Evolutionary conservation across 2,888 invertebrate species (phyloP), one percentile per base, ranked within the genome.

Genomic region (Leptothorax acervorum): DNA sequence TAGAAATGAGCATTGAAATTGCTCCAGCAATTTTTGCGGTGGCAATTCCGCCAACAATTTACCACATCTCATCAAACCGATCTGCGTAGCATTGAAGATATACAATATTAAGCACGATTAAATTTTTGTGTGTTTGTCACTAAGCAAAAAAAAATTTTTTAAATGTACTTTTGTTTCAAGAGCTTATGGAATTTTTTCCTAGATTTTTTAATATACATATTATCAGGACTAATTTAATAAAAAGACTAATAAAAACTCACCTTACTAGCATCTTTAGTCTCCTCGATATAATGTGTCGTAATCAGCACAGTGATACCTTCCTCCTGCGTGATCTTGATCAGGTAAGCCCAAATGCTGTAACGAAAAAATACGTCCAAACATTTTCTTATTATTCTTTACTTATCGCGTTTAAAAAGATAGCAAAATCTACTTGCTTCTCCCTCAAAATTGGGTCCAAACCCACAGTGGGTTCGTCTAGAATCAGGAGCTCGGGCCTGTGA

Each of bases 271-370:
- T 97, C 97, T 92, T 97, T 97, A 3, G 98, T 97, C 95, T 99
- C 99, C 94, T 99, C 99, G 85, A 99, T 98, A 93, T 99, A 99
- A 95, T 99, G 99, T 18, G 99, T 99, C 0, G 99, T 99, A 83
- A 99, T 98, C 84, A 99, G 97, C 76, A 99, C 97, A 9, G 99
- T 97, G 84, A 97, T 96, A 51, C 97, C 97, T 65, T 96, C 96
- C 90, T 96, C 96, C 86, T 96, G 95, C 0, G 98, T 97, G 81
- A 98, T 95, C 85, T 97, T 96, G 5, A 97, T 96, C 79, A 99
- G 95, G 95, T 98, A 97, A 86, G 97, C 96, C 99, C 99, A 99
- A 92, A 99, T 99, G 92, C 98, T 98, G 94, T 68, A 42, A 45
- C n/a, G n/a, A 18, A 42, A 74, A 48, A 18, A 0, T 15, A 35